Evolutionary conservation across 2,113 vertebrate genomes (phyloP), one percentile per base, ranked within the genome.

Genomic region (Corythoichthys haematopterus): DNA sequence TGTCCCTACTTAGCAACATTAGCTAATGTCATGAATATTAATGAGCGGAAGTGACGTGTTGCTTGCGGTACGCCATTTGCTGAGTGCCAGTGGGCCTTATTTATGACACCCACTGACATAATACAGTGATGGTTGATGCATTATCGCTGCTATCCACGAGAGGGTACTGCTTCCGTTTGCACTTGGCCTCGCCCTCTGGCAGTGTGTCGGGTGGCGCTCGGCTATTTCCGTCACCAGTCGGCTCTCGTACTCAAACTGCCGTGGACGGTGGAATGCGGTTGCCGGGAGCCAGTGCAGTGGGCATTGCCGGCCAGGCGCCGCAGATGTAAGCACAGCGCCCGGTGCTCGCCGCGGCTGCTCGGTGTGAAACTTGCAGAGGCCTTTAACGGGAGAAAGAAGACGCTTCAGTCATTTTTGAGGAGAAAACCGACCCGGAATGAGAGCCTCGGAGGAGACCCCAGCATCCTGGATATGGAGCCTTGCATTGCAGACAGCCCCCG

Each of bases 191-290:
- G 68, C 69, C 4, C 4, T 57, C 33, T 12, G 12, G 11, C 55
- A 1, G 33, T 12, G 33, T 10, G 0, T 36, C 33, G 33, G 33
- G 10, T 1, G 10, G 36, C 58, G 7, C 43, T 88, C 87, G 87
- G 80, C 2, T 72, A 10, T 87, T 88, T 88, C 84, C 88, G 87
- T 66, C 64, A 12, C 12, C 16, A 14, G 64, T 88, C 87, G 87
- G 72, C 70, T 6, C 8, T 8, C 40, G 40, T 43, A 43, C 6
- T 43, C 4, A 74, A 84, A 71, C 69, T 65, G 65, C 79, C 66
- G 77, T 78, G 79, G 75, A 77, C 74, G 85, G 76, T 73, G 84
- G 87, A 88, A 89, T 90, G 89, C 89, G 85, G 88, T 74, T 80
- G 80, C 86, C 71, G 69, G 47, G 83, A 79, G 84, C 77, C 1